Evolutionary conservation across 2,888 invertebrate genomes (phyloP).

Genomic region (Eulithis testata): DNA sequence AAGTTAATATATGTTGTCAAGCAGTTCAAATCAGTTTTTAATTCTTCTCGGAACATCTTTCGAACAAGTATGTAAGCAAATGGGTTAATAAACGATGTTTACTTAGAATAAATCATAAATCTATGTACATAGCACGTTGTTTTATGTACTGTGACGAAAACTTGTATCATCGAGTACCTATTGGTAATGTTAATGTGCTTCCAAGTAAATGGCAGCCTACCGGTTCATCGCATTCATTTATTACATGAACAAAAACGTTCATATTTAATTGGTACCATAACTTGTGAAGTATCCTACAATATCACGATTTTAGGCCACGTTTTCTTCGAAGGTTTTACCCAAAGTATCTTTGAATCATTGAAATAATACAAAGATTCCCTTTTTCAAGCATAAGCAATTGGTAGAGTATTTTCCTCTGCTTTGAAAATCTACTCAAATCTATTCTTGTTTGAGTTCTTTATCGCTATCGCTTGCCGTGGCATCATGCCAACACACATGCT

Average conservation of each 20-base stretch:
- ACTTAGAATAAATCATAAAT: constrained; percentile 16
- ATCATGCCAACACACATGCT: background rate
- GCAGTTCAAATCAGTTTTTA: background rate
- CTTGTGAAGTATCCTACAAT: background rate
- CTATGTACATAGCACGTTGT: constrained; percentile 20
- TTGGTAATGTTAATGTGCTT: constrained; percentile 24
- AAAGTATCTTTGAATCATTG: too few relatives aligned
- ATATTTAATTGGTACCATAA: constrained; percentile 10
- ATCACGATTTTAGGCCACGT: too few relatives aligned
- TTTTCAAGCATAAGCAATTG: too few relatives aligned
- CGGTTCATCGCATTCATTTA: constrained; percentile 20
- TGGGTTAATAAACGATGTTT: constrained; percentile 11
- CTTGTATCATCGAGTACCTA: constrained; percentile 21
- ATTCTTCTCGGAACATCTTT: background rate
- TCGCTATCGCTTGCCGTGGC: too few relatives aligned
- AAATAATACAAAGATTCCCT: too few relatives aligned
- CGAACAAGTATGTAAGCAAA: background rate
- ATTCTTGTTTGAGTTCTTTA: too few relatives aligned
- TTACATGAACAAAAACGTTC: constrained; percentile 22
- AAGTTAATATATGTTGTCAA: background rate
- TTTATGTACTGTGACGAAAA: constrained; percentile 30
- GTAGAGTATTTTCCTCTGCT: too few relatives aligned
- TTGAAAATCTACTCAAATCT: too few relatives aligned
- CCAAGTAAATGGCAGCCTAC: constrained; percentile 23
- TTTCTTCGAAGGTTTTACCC: too few relatives aligned